phyloP scores from a whole-genome alignment of 2,113 vertebrate genomes.

The Myotis davidii region DNA sequence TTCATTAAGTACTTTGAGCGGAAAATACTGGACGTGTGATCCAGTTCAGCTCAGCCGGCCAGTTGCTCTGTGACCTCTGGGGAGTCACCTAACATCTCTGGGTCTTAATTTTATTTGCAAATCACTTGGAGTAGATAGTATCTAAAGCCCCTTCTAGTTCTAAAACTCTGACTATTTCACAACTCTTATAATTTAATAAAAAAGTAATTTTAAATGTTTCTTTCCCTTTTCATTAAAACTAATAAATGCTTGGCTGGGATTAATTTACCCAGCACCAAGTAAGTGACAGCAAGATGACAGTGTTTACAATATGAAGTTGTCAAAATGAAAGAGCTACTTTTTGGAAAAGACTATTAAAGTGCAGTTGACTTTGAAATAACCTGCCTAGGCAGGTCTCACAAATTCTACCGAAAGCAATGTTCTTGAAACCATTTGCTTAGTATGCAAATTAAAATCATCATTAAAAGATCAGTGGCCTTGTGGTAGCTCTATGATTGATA shows the following conservation, averaged over 20 bases:
- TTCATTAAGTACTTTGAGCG: constrained; percentile 55
- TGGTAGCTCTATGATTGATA: constrained; percentile 68
- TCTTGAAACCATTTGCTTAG: constrained; percentile 62
- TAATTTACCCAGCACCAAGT: constrained; percentile 46
- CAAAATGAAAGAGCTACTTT: constrained; percentile 70
- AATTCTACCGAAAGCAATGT: constrained; percentile 56
- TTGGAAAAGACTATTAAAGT: constrained; percentile 58
- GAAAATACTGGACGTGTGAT: neutral
- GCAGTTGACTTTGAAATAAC: constrained; percentile 74
- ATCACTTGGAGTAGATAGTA: constrained; percentile 18
- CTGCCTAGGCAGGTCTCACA: constrained; percentile 51
- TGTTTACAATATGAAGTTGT: constrained; percentile 71
- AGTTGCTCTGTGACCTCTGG: neutral
- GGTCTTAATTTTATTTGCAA: constrained; percentile 54
- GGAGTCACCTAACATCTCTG: constrained; percentile 29
- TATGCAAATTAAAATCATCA: constrained; percentile 74
- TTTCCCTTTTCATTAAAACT: constrained; percentile 32
- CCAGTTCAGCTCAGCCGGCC: neutral
- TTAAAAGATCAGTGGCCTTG: constrained; percentile 64
- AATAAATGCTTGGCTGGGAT: constrained; percentile 56
- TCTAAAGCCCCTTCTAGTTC: neutral
- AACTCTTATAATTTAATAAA: constrained; percentile 45
- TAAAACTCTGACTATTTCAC: constrained; percentile 30
- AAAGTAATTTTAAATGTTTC: constrained; percentile 28
- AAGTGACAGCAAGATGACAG: constrained; percentile 48